A percentile compares a stretch with the other conserved stretches of the same genome.
phyloP scores from a whole-genome alignment of 2,797 vertebrate genomes.

The Iguana delicatissima region DNA sequence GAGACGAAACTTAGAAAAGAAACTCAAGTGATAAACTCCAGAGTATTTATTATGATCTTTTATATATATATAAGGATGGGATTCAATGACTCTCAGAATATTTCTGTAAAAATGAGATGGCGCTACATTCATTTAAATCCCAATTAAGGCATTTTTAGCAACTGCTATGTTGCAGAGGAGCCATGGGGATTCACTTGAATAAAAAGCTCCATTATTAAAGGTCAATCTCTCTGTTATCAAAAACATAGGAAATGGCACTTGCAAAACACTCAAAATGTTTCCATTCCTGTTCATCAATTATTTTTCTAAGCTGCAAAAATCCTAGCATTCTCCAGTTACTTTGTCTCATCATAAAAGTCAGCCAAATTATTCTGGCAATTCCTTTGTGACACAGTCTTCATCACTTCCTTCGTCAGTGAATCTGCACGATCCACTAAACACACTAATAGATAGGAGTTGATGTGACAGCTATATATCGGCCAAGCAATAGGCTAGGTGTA shows the following conservation, averaged over 20 bases:
- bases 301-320: constrained; percentile 11
- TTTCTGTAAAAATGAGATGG: constrained; percentile 60
- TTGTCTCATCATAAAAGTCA: not conserved
- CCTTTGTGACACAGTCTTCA: constrained; percentile 14
- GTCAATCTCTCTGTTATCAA: constrained; percentile 45
- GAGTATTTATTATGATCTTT: constrained; percentile 53
- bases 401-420: not conserved
- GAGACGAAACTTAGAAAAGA: constrained; percentile 48
- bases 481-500: not conserved
- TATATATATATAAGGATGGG: constrained; percentile 43
- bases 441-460: not conserved
- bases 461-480: not conserved
- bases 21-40: constrained; percentile 48
- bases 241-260: constrained; percentile 42
- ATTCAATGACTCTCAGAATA: constrained; percentile 59
- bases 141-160: constrained; percentile 47
- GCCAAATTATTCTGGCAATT: not conserved
- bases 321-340: constrained; percentile 18
- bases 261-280: constrained; percentile 54
- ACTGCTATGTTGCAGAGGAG: constrained; percentile 44
- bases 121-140: constrained; percentile 58
- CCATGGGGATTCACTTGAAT: constrained; percentile 31
- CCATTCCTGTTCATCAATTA: constrained; percentile 26
- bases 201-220: constrained; percentile 55
- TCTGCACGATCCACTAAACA: not conserved